Conservation (phyloP, 2,797 vertebrate species). For the Gambusia yucatana region DNA sequence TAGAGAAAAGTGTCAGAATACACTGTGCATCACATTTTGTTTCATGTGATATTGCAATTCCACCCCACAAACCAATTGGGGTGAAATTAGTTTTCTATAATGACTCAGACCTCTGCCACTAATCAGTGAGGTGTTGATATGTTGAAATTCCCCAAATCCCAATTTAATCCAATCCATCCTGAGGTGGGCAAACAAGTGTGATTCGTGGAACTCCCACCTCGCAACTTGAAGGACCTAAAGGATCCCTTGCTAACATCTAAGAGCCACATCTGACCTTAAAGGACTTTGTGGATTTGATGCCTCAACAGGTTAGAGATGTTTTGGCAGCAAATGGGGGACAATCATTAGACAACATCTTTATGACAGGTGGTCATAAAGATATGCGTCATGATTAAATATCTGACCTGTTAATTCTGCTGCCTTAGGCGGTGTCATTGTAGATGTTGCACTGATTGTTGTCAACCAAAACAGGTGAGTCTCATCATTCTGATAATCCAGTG, state of each 20-base stretch:
- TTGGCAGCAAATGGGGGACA: not conserved
- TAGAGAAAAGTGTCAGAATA: not conserved
- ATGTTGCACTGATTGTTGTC: constrained; percentile 42
- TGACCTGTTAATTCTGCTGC: constrained; percentile 62
- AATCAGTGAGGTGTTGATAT: not conserved
- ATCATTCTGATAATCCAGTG: constrained; percentile 28
- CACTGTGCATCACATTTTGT: not conserved
- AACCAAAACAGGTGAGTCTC: constrained; percentile 38
- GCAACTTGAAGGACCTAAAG: not conserved
- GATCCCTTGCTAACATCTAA: not conserved
- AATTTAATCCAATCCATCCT: not conserved
- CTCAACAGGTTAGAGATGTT: not conserved
- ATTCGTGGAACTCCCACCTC: not conserved
- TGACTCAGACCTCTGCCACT: not conserved
- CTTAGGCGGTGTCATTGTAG: constrained; percentile 33
- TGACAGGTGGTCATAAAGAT: not conserved
- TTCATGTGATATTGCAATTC: not conserved
- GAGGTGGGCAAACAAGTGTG: not conserved
- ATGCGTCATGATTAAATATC: constrained; percentile 13
- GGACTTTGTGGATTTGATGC: not conserved
- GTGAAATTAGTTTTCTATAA: not conserved
- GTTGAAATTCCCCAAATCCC: not conserved
- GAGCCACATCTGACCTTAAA: not conserved
- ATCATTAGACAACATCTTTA: not conserved
- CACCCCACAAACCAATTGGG: not conserved